Evolutionary conservation across 1,140 invertebrate genomes (phyloP), one percentile per base, ranked within the genome.

Genomic region (Metaphire vulgaris): DNA sequence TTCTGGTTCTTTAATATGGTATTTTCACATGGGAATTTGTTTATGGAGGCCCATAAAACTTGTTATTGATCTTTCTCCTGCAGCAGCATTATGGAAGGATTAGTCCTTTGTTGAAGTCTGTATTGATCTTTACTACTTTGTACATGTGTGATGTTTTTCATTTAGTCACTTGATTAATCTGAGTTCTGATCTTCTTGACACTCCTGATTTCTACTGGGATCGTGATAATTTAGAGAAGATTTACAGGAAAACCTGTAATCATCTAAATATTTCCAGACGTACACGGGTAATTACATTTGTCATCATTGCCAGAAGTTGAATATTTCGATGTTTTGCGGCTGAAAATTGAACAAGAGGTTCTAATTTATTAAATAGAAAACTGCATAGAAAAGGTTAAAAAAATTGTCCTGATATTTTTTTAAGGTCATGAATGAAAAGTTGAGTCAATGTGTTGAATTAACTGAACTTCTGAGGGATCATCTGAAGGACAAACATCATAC

Each of bases 121-220:
- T n/a, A n/a, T n/a, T n/a, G n/a, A n/a, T n/a, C n/a, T n/a, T n/a
- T n/a, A n/a, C n/a, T n/a, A n/a, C n/a, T n/a, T n/a, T n/a, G n/a
- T n/a, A n/a, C 33, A 1, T 21, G 33, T 68, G 1, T 26, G 29
- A 76, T 32, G 33, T 66, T 73, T 78, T 71, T 69, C 65, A 78
- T 81, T 1, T 78, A 86, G 86, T 29, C 95, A 98, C 86, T 88
- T 91, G 1, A 91, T 98, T 12, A 98, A 96, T 86, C 88, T 98
- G 69, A 93, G 93, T 78, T 97, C 95, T 0, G 95, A 98, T 87
- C 87, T 97, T 6, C 84, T 98, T 65, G 95, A 97, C 84, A 94
- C 92, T 0, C 96, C 96, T 0, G 96, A 98, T 86, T 97, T 97
- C 86, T 98, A 98, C 84, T 98, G 96, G 96, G 95, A 98, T 80